phyloP scores from a whole-genome alignment of 2,888 invertebrate genomes.

The Coecobrya sp. region DNA sequence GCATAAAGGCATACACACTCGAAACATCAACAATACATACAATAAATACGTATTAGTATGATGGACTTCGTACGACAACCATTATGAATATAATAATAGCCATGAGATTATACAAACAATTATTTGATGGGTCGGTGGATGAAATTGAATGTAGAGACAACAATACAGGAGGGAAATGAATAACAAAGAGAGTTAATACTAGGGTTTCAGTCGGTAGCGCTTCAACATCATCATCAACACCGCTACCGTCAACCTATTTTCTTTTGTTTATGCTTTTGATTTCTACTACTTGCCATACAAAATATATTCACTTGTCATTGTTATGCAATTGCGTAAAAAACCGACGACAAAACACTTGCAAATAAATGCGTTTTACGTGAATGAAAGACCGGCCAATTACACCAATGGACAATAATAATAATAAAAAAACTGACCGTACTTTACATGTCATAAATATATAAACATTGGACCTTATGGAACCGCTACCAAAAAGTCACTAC shows the following conservation, averaged over 20 bases:
- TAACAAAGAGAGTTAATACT: conserved; percentile 70
- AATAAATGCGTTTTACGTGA: conserved; percentile 25
- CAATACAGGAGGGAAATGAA: conserved; percentile 35
- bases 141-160: conserved; percentile 50
- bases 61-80: conserved; percentile 60
- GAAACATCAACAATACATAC: conserved; percentile 55
- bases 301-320: conserved; percentile 59
- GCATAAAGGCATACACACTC: conserved; percentile 33
- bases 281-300: conserved; percentile 41
- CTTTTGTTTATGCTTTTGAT: conserved; percentile 64
- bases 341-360: conserved; percentile 34
- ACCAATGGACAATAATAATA: conserved; percentile 46
- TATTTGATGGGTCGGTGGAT: conserved; percentile 53
- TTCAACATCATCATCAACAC: conserved; percentile 26
- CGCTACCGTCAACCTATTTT: conserved; percentile 52
- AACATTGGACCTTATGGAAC: conserved; percentile 35
- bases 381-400: conserved; percentile 29
- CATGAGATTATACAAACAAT: conserved; percentile 62
- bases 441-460: conserved; percentile 28
- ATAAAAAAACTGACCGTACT: conserved; percentile 62
- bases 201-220: conserved; percentile 60
- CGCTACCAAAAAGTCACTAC: conserved; percentile 34
- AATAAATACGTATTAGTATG: conserved; percentile 61
- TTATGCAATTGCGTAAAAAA: conserved; percentile 50
- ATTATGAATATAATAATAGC: conserved; percentile 67